A percentile compares a stretch with the other conserved stretches of the same genome.
Evolutionary conservation across 2,113 vertebrate species (phyloP).

Genomic region (Peucedramus taeniatus): DNA sequence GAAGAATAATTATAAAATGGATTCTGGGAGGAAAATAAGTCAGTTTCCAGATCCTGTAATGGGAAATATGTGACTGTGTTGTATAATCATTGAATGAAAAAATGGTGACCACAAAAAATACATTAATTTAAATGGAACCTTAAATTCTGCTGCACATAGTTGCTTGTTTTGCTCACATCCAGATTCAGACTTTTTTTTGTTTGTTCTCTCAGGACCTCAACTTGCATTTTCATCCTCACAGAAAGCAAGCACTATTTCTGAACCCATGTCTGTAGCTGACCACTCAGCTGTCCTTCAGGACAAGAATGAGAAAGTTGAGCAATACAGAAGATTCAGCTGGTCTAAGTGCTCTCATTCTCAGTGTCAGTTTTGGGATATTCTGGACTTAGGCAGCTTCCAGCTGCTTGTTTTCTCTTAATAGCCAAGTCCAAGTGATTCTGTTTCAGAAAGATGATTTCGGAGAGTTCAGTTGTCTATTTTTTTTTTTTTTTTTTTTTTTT

Average conservation of each 20-base stretch:
- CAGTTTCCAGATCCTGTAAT: neutral
- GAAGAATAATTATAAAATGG: neutral
- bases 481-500: neutral
- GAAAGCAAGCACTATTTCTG: neutral
- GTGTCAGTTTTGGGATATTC: neutral
- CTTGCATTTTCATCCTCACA: neutral
- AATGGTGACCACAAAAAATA: neutral
- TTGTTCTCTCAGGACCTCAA: neutral
- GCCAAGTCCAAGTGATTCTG: neutral
- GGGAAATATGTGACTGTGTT: neutral
- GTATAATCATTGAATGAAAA: neutral
- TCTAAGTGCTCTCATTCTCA: neutral
- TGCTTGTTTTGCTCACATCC: neutral
- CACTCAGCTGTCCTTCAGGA: neutral
- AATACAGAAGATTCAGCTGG: neutral
- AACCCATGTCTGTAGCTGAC: neutral
- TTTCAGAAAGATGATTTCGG: neutral
- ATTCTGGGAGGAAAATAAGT: neutral
- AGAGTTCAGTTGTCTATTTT: neutral
- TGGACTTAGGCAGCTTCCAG: neutral
- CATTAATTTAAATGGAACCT: neutral
- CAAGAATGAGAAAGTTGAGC: neutral
- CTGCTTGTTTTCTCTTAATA: neutral
- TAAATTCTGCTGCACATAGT: neutral
- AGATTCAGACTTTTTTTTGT: neutral